Evolutionary conservation across 2,113 vertebrate genomes (phyloP).

Genomic region (Corythoichthys haematopterus): DNA sequence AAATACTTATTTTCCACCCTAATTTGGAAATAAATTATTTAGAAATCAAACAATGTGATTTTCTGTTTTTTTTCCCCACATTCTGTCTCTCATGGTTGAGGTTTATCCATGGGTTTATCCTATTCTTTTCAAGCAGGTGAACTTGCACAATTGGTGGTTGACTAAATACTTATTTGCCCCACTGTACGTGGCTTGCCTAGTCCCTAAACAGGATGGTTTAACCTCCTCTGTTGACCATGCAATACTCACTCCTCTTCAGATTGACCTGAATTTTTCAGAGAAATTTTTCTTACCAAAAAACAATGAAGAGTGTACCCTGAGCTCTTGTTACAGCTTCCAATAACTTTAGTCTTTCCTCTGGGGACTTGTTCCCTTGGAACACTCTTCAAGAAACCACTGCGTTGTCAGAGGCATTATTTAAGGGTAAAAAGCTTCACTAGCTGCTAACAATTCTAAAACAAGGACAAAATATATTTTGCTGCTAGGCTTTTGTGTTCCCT

Average conservation of each 20-base stretch:
- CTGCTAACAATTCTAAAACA: slow-evolving; percentile 44
- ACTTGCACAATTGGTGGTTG: no score
- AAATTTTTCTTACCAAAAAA: slow-evolving; percentile 30
- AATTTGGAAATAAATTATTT: no score
- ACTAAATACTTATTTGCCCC: no score
- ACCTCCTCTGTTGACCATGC: neutral
- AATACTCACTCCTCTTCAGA: slow-evolving; percentile 15
- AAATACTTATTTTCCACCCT: no score
- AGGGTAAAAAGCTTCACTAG: slow-evolving; percentile 42
- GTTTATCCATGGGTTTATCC: no score
- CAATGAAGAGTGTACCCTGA: slow-evolving; percentile 32
- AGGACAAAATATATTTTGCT: slow-evolving; percentile 28
- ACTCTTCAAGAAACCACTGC: slow-evolving; percentile 38
- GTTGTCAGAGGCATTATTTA: slow-evolving; percentile 33
- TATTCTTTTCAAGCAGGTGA: no score
- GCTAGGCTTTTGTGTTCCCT: slow-evolving; percentile 22
- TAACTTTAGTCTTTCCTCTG: slow-evolving; percentile 35
- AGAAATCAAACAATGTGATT: no score
- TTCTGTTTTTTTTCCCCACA: no score
- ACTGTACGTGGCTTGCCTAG: neutral
- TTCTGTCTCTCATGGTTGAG: no score
- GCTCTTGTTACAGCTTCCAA: slow-evolving; percentile 38
- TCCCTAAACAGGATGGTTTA: neutral
- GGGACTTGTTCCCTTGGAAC: slow-evolving; percentile 61
- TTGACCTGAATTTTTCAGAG: slow-evolving; percentile 18